Base-by-base conservation (phyloP, 2,888 invertebrate species). In the Cryptocheilus praepositus region DNA sequence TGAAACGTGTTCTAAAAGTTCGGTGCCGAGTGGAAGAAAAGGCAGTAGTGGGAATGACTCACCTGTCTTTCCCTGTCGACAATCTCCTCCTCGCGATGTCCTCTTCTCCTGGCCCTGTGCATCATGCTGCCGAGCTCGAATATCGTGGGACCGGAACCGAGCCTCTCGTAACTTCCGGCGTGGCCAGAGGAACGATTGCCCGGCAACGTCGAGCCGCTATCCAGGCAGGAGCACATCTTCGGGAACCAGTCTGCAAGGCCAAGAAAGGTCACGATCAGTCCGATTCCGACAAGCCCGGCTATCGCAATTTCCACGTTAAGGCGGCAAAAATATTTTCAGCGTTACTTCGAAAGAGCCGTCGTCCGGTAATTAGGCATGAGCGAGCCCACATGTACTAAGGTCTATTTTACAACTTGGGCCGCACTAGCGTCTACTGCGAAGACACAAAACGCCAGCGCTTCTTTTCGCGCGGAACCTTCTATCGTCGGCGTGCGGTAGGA, bases 171-270 rank as follows among this genome's bases (percentile, higher is more conserved):
- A 46, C 70, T 79, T 1, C 77, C 75, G 4, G 67, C 62, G 5
- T 74, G 76, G 0, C 71, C 67, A 5, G 64, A 64, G 11, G 67
- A n/a, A 46, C 76, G 70, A 43, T 65, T 74, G 5, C 63, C 70
- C 13, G 74, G 63, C 8, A 76, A 63, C 7, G 69, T 61, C 3
- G 73, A 46, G 0, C 74, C 68, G 5, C 54, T 60, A 3, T 84
- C 82, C 43, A 83, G 25, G 61, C 85, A 85, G 4, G 81, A 79
- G 28, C 85, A 85, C 84, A 84, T 82, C 64, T 79, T 83, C 5
- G 83, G 81, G 15, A 85, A 71, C 83, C 85, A 85, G 71, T 83
- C 85, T 85, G 81, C 7, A 75, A 81, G 28, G 54, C 21, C 7
- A 5, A 64, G 67, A 44, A 19, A 36, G 16, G 5, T n/a, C 36